Conservation (phyloP, 1,140 invertebrate species). For the Diorhabda elongata region DNA sequence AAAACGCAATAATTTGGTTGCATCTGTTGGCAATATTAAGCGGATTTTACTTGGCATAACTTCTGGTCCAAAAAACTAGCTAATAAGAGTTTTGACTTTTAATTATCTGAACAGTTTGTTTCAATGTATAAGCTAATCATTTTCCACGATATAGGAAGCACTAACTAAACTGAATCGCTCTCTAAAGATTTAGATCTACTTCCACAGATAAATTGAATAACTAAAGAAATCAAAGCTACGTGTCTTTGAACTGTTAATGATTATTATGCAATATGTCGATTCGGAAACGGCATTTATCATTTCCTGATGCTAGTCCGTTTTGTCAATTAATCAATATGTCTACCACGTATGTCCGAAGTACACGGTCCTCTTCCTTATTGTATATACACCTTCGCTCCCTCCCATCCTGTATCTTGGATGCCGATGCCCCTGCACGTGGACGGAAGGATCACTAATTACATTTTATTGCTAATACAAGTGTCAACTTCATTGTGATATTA, state of each 20-base stretch:
- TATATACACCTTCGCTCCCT: neutral
- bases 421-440: constrained; percentile 18
- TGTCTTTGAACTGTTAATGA: constrained; percentile 15
- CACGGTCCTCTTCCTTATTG: neutral
- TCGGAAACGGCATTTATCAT: constrained; percentile 32
- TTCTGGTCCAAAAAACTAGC: no score
- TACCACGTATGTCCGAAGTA: constrained; percentile 16
- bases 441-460: constrained; percentile 24
- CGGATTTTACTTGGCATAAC: no score
- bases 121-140: no score
- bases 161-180: no score
- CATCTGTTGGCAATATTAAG: no score
- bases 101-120: no score
- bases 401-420: neutral
- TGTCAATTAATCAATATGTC: constrained; percentile 25
- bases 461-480: neutral
- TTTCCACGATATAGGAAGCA: no score
- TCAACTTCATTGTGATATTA: neutral
- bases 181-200: no score
- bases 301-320: constrained; percentile 26
- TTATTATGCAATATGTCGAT: constrained; percentile 30
- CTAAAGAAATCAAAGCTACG: no score
- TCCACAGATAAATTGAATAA: no score
- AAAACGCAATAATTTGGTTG: no score
- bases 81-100: no score